Conservation (phyloP, 2,888 invertebrate species). For the Sisyra nigra region DNA sequence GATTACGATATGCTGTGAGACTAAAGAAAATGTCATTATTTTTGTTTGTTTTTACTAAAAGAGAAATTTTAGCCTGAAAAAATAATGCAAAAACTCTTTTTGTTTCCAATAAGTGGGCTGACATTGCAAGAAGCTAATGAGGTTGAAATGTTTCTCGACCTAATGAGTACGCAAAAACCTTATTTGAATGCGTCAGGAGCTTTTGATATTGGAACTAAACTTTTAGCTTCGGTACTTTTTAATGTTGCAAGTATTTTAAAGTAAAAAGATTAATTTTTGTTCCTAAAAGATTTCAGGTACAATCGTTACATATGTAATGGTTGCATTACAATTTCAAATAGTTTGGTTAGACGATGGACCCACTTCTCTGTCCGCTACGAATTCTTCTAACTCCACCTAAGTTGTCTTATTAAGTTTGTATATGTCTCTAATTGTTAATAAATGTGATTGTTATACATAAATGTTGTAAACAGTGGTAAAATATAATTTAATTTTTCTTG, state of each 20-base stretch:
- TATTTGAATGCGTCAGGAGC: conserved; percentile 19
- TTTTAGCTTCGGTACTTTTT: conserved; percentile 18
- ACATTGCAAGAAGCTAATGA: conserved; percentile 18
- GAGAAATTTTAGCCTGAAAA: conserved; percentile 16
- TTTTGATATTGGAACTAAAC: conserved; percentile 18
- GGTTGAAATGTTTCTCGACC: conserved; percentile 19
- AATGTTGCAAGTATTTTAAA: neutral
- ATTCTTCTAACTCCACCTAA: neutral
- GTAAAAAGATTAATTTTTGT: neutral
- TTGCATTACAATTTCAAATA: conserved; percentile 19
- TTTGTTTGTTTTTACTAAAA: no score
- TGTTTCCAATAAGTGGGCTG: conserved; percentile 19
- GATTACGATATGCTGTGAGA: conserved; percentile 3
- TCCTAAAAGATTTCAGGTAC: conserved; percentile 17
- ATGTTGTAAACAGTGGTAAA: neutral
- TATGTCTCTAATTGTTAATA: no score
- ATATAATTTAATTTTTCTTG: neutral
- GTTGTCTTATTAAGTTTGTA: no score
- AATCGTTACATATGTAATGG: conserved; percentile 19
- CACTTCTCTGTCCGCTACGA: neutral
- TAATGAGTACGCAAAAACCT: conserved; percentile 18
- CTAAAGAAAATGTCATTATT: neutral
- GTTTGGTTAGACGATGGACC: conserved; percentile 11
- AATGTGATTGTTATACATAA: neutral
- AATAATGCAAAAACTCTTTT: conserved; percentile 17